Evolutionary conservation across 1,140 invertebrate genomes (phyloP), one percentile per base, ranked within the genome.

Genomic region (Oedothorax gibbosus): DNA sequence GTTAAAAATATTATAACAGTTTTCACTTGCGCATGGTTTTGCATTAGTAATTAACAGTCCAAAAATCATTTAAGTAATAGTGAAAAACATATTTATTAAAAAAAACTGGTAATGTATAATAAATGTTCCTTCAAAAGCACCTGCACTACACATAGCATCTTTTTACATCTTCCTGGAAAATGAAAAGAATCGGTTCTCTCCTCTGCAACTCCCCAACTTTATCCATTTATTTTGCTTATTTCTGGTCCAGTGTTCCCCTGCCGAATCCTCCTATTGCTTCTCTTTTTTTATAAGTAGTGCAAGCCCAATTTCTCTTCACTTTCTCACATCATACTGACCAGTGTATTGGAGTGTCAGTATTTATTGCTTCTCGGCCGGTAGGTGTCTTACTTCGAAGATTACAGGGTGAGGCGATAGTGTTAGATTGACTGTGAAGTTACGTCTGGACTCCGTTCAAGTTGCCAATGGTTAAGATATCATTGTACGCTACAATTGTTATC

Each of bases 161-260:
- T 35, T 35, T 35, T 35, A 35, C 35, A 35, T 35, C 35, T 56
- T 56, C 78, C 78, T 66, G 56, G 57, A 69, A 80, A 80, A 71
- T 51, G 79, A 81, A 72, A 65, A 81, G 72, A 81, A 81, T 81
- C 79, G 69, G 79, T 81, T 81, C 72, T 81, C 65, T 53, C 68
- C 77, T 50, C 77, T 79, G 68, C 68, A 79, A 79, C 77, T 79
- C 72, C 53, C 79, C 51, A 81, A 81, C 79, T 81, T 81, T 81
- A 81, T 81, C 79, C 79, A 81, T 81, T 81, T 81, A 81, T 81
- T 81, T 81, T 81, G 79, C 79, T 81, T 81, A 81, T 81, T 81
- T 81, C 79, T 81, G 79, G 66, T 72, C 68, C 66, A 81, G 79
- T 81, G 68, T 72, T 71, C 66, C 49, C 54, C 64, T 57, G 72